Percentiles rank a stretch among this genome's conserved stretches.
Evolutionary conservation across 2,888 invertebrate species (phyloP).

Genomic region (Argyra leucocephala): DNA sequence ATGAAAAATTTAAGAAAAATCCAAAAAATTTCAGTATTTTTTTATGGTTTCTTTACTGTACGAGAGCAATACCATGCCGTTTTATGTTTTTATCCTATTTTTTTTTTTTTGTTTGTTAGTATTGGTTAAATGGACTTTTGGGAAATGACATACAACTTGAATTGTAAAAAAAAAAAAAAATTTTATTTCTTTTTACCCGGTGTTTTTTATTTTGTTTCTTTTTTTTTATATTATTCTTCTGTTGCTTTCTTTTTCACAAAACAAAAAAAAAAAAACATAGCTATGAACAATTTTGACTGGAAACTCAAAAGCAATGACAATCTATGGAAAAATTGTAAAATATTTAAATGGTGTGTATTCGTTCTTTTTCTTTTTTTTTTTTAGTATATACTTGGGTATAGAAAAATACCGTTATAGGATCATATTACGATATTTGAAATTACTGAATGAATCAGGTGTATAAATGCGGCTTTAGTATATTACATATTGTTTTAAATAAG

Average conservation of each 20-base stretch:
- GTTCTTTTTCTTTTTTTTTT: too few species aligned
- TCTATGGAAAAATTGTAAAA: not conserved
- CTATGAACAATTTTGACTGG: not conserved
- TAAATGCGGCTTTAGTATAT: too few species aligned
- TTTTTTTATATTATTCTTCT: too few species aligned
- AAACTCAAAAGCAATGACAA: not conserved
- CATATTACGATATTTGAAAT: too few species aligned
- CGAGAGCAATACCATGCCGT: not conserved
- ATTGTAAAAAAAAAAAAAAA: not conserved
- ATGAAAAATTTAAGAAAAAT: not conserved
- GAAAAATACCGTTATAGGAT: too few species aligned
- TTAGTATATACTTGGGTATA: too few species aligned
- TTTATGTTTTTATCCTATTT: not conserved
- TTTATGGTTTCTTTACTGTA: not conserved
- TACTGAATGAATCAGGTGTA: too few species aligned
- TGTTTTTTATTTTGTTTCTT: not conserved
- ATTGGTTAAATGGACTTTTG: constrained; percentile 3
- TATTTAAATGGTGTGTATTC: not conserved
- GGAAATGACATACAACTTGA: not conserved
- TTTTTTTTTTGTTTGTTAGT: too few species aligned
- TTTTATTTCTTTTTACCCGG: not conserved
- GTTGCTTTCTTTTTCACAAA: too few species aligned
- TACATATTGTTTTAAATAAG: too few species aligned
- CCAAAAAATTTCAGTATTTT: not conserved
- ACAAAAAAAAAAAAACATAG: too few species aligned